Evolutionary conservation across 1,140 invertebrate genomes (phyloP).

Genomic region (Neodiprion lecontei): DNA sequence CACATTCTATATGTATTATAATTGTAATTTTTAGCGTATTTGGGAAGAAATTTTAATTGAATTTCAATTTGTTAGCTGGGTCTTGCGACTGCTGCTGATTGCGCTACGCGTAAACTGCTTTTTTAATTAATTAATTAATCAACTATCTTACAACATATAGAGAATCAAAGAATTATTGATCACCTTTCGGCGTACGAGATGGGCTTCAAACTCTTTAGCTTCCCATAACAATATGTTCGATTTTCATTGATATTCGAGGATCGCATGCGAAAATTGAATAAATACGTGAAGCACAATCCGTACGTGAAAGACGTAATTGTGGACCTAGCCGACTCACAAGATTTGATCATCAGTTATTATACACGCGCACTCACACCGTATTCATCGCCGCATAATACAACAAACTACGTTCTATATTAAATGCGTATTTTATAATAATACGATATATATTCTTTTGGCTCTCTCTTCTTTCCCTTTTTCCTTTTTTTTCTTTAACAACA

Average conservation of each 20-base stretch:
- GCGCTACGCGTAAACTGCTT: conserved; percentile 41
- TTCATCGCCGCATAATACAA: neutral
- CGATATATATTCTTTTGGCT: neutral
- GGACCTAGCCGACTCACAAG: neutral
- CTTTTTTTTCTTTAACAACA: neutral
- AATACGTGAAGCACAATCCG: neutral
- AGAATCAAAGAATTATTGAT: conserved; percentile 21
- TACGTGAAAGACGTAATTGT: neutral
- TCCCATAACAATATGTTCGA: neutral
- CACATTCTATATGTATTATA: conserved; percentile 31
- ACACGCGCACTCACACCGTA: too few relatives aligned
- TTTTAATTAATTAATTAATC: conserved; percentile 33
- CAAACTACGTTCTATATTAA: neutral
- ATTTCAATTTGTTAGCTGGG: conserved; percentile 29
- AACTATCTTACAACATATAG: conserved; percentile 40
- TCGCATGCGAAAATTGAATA: neutral
- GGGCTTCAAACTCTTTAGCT: neutral
- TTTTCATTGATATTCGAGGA: neutral
- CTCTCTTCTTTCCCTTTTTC: neutral
- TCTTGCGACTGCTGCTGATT: conserved; percentile 48
- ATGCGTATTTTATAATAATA: neutral
- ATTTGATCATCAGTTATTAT: neutral
- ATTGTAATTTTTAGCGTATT: conserved; percentile 19
- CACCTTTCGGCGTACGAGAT: neutral
- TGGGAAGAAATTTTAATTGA: too few relatives aligned